These are phyloP conservation scores for Cyrtorhinus lividipennis DNA, from an alignment of 1,140 invertebrate species.

Conservation along the genomic window DNA sequence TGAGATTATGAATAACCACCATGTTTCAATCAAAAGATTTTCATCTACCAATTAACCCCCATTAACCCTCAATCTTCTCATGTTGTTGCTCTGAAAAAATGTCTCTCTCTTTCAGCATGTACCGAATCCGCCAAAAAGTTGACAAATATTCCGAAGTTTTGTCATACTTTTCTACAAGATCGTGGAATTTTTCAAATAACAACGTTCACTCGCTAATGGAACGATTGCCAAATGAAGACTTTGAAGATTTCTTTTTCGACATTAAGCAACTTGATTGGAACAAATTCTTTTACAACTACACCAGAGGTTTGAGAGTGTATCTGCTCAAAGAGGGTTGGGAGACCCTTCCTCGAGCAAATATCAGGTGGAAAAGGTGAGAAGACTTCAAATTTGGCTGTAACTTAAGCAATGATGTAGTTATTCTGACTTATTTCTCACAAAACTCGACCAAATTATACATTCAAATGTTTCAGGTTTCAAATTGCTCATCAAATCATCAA, in stretches of 20 bases:
- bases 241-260: constrained; percentile 49
- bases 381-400: no score
- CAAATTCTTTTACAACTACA: constrained; percentile 40
- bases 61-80: no score
- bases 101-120: no score
- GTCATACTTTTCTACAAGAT: constrained; percentile 50
- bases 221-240: constrained; percentile 45
- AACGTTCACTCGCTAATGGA: constrained; percentile 46
- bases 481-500: constrained; percentile 10
- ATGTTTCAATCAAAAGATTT: no score
- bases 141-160: constrained; percentile 50
- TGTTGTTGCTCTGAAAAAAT: no score
- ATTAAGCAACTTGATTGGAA: constrained; percentile 46
- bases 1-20: no score
- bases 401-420: no score
- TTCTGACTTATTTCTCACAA: no score
- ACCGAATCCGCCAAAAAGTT: constrained; percentile 55
- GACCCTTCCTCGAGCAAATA: constrained; percentile 28
- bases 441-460: background rate
- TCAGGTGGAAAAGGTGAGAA: constrained; percentile 24
- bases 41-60: no score
- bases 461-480: constrained; percentile 4
- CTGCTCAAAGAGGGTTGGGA: constrained; percentile 46
- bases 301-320: constrained; percentile 41
- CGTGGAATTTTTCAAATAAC: constrained; percentile 54